phyloP scores from a whole-genome alignment of 2,113 vertebrate species.

The Pelusios castaneus region DNA sequence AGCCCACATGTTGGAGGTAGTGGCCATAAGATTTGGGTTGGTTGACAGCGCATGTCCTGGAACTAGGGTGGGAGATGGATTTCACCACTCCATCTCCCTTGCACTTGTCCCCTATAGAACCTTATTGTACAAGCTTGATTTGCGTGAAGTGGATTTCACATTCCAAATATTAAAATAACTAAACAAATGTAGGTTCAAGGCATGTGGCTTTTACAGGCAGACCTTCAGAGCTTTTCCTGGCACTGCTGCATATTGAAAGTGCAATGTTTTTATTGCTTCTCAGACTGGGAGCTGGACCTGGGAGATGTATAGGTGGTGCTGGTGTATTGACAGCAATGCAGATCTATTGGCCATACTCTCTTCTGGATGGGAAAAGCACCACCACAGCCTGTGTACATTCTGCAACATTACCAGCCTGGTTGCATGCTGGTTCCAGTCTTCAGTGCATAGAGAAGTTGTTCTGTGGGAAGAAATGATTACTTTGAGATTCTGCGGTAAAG shows the following conservation, averaged over 20 bases:
- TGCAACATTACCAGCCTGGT: background rate
- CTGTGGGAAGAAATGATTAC: background rate
- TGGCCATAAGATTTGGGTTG: background rate
- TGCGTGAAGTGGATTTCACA: background rate
- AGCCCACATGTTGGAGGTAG: background rate
- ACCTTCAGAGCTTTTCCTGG: background rate
- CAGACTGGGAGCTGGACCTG: background rate
- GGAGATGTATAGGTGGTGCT: background rate
- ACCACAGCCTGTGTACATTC: background rate
- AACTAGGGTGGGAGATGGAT: background rate
- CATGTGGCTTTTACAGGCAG: background rate
- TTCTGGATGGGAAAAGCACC: background rate
- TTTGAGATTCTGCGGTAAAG: no score
- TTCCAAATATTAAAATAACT: background rate
- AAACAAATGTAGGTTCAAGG: background rate
- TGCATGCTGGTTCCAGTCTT: background rate
- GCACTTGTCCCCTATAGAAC: background rate
- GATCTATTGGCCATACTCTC: background rate
- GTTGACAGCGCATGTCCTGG: background rate
- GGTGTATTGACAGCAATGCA: background rate
- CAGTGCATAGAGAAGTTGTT: background rate
- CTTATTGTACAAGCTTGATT: background rate
- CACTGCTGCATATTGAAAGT: background rate
- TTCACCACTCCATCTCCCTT: background rate
- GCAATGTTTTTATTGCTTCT: background rate